phyloP scores from a whole-genome alignment of 2,797 vertebrate genomes.

The Gymnodraco acuticeps region DNA sequence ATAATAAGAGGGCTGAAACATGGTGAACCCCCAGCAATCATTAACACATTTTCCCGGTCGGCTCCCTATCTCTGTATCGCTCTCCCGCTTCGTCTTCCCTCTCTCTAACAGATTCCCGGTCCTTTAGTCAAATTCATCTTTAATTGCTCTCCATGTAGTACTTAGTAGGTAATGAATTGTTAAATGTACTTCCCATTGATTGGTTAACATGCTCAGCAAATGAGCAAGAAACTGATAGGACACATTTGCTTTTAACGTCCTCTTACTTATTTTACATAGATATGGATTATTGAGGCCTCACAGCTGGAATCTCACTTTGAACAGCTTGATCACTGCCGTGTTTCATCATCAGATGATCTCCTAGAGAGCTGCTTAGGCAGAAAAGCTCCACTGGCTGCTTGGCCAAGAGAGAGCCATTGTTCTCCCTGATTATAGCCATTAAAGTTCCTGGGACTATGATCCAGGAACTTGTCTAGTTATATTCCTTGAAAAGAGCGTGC shows the following conservation, averaged over 20 bases:
- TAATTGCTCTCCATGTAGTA: conserved; percentile 21
- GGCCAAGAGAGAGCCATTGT: conserved; percentile 36
- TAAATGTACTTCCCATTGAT: conserved; percentile 43
- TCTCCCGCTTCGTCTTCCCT: conserved; percentile 14
- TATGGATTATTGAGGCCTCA: conserved; percentile 25
- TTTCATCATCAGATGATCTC: conserved; percentile 44
- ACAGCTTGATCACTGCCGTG: conserved; percentile 42
- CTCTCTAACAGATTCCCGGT: conserved; percentile 13
- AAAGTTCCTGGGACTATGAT: conserved; percentile 25
- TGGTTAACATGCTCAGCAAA: conserved; percentile 29
- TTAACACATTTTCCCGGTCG: conserved; percentile 50
- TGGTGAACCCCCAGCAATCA: conserved; percentile 42
- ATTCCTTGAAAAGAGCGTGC: conserved; percentile 31
- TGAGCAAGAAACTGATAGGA: conserved; percentile 33
- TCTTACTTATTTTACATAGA: conserved; percentile 40
- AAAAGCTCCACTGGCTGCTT: conserved; percentile 15
- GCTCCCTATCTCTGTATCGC: not conserved
- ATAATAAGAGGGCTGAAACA: conserved; percentile 41
- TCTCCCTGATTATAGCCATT: conserved; percentile 41
- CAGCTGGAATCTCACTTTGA: conserved; percentile 54
- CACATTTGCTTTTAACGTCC: conserved; percentile 39
- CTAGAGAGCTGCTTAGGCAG: conserved; percentile 20
- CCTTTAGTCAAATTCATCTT: conserved; percentile 30
- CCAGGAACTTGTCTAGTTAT: conserved; percentile 18
- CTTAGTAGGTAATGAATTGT: conserved; percentile 53